Evolutionary conservation across 2,797 vertebrate genomes (phyloP), one percentile per base, ranked within the genome.

Genomic region (Channa striata): DNA sequence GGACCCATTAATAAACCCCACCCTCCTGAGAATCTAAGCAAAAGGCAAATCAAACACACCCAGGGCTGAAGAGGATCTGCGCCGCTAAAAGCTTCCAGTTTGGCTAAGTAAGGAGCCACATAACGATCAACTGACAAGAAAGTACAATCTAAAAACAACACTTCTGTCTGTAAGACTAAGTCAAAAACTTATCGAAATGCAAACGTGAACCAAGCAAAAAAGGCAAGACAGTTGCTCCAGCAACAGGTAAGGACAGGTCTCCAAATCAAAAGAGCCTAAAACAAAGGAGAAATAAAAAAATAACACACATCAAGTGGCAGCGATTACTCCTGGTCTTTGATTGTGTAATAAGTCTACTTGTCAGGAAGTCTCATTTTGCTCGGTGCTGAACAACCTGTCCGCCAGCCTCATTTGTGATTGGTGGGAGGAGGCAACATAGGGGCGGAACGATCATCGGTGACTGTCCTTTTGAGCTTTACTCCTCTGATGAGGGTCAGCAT

Each of bases 371-470:
- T 25, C 25, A 37, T 43, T 48, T 57, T 11, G 8, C 12, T 50
- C 33, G 40, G 42, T 48, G 52, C 14, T 39, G 42, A 44, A 42
- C 17, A 19, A 30, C n/a, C 14, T 5, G 9, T 9, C 0, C 4
- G 8, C 23, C 37, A 23, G 39, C 48, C 44, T 93, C 81, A 94
- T n/a, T 92, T 86, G 85, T 91, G 90, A 87, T 81, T 89, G 75
- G 82, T 4, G 0, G 90, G 86, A 14, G 82, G 11, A 1, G 87
- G 91, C 66, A 94, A 87, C 51, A 93, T 48, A 3, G 94, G 95
- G 34, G 93, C 94, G 0, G 95, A 96, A 78, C 95, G 92, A 60
- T 96, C 95, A 4, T 95, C 90, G 81, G 94, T 95, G 16, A 92
- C 8, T 19, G 94, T 95, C 83, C 92, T 79, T 63, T 88, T 87